Evolutionary conservation across 2,797 vertebrate species (phyloP).

Genomic region (Gila robusta): DNA sequence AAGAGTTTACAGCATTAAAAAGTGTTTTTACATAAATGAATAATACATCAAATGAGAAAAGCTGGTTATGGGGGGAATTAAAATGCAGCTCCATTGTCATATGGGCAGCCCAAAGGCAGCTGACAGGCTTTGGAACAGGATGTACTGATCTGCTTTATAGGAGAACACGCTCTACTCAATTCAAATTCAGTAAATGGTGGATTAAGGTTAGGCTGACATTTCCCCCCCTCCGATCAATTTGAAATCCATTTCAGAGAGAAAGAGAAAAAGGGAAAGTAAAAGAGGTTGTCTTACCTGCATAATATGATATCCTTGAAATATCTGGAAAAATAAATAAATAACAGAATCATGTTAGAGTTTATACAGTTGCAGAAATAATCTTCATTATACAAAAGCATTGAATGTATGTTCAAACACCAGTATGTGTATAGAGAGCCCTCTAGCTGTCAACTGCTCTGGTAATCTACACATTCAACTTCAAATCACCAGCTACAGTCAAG

Average conservation of each 20-base stretch:
- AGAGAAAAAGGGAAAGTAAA: not conserved
- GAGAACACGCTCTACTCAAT: constrained; percentile 28
- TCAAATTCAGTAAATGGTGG: constrained; percentile 33
- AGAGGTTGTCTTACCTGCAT: constrained; percentile 57
- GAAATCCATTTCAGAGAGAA: constrained; percentile 8
- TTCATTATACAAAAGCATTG: constrained; percentile 2
- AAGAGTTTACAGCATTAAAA: not conserved
- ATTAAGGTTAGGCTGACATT: constrained; percentile 44
- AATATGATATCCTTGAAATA: constrained; percentile 66
- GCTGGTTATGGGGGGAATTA: constrained; percentile 22
- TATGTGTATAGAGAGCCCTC: constrained; percentile 53
- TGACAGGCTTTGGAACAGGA: constrained; percentile 24
- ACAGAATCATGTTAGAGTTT: constrained; percentile 2
- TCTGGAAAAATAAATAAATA: constrained; percentile 45
- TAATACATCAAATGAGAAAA: constrained; percentile 43
- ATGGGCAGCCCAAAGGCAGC: constrained; percentile 14
- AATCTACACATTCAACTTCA: not conserved
- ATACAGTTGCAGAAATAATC: constrained; percentile 17
- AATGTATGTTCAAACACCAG: constrained; percentile 38
- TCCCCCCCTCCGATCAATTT: not conserved
- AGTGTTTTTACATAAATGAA: constrained; percentile 29
- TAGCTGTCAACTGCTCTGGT: constrained; percentile 45
- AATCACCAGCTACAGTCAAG: not conserved
- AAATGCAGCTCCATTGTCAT: constrained; percentile 38
- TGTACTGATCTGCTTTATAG: constrained; percentile 36